phyloP scores from a whole-genome alignment of 2,888 invertebrate species.

The Leucophenga montana region DNA sequence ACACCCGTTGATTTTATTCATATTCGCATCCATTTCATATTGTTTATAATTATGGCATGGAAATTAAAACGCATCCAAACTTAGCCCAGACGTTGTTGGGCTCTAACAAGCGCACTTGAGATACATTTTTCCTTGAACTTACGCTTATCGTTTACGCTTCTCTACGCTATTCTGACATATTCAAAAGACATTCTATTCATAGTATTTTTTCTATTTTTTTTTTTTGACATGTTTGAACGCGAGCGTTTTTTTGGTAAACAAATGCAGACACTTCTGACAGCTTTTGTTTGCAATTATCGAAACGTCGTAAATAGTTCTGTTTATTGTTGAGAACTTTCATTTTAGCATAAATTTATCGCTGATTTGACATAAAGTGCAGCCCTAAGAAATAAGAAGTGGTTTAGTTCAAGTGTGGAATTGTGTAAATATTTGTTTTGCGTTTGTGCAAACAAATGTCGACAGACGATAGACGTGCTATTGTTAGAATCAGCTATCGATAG shows the following conservation, averaged over 20 bases:
- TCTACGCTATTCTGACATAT: no score
- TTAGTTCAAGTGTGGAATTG: conserved; percentile 16
- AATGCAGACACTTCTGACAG: not conserved
- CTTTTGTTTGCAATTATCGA: conserved; percentile 3
- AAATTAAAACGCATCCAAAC: conserved; percentile 18
- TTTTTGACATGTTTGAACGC: no score
- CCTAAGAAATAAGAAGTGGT: not conserved
- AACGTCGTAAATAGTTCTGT: not conserved
- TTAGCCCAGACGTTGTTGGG: no score
- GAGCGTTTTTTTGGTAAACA: not conserved
- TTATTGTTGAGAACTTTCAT: conserved; percentile 3
- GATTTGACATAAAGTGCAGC: not conserved
- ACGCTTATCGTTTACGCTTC: no score
- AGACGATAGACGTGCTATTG: not conserved
- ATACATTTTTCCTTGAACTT: no score
- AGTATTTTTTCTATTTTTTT: not conserved
- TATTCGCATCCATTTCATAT: conserved; percentile 5
- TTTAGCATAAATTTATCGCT: not conserved
- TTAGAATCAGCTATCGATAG: not conserved
- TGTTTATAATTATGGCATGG: conserved; percentile 27
- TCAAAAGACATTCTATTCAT: not conserved
- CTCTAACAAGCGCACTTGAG: conserved; percentile 18
- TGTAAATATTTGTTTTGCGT: conserved; percentile 17
- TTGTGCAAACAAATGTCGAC: conserved; percentile 8
- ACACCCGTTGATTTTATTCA: not conserved